Conservation (phyloP, 2,888 invertebrate species). For the Melipona beecheii region DNA sequence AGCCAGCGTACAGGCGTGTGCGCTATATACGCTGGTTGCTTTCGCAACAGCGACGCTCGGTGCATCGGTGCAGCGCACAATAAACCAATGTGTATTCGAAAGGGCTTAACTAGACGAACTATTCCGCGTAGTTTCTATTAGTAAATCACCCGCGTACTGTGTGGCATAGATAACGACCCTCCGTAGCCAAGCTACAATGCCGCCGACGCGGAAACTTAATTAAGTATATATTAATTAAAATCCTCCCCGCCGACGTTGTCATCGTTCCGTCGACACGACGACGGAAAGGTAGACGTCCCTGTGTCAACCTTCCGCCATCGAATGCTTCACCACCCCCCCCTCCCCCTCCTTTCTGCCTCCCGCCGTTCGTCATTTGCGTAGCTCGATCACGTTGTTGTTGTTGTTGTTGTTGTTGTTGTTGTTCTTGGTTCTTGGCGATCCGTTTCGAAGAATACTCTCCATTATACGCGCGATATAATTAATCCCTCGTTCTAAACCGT, state of each 20-base stretch:
- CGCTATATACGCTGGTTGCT: constrained; percentile 45
- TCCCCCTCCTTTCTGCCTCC: neutral
- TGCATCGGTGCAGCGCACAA: constrained; percentile 69
- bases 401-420: neutral
- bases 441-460: neutral
- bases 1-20: constrained; percentile 39
- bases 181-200: constrained; percentile 69
- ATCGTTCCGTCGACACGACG: neutral
- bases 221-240: constrained; percentile 81
- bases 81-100: constrained; percentile 73
- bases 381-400: neutral
- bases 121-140: constrained; percentile 77
- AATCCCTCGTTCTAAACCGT: neutral
- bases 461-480: neutral
- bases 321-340: too few species aligned
- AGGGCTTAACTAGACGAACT: constrained; percentile 74
- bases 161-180: constrained; percentile 73
- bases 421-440: neutral
- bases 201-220: constrained; percentile 77
- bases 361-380: constrained; percentile 10
- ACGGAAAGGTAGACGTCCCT: neutral
- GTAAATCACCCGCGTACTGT: constrained; percentile 75
- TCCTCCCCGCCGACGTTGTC: constrained; percentile 51
- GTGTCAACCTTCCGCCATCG: constrained; percentile 16
- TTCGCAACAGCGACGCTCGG: constrained; percentile 33